phyloP scores from a whole-genome alignment of 2,888 invertebrate species.

The Dolomedes plantarius region DNA sequence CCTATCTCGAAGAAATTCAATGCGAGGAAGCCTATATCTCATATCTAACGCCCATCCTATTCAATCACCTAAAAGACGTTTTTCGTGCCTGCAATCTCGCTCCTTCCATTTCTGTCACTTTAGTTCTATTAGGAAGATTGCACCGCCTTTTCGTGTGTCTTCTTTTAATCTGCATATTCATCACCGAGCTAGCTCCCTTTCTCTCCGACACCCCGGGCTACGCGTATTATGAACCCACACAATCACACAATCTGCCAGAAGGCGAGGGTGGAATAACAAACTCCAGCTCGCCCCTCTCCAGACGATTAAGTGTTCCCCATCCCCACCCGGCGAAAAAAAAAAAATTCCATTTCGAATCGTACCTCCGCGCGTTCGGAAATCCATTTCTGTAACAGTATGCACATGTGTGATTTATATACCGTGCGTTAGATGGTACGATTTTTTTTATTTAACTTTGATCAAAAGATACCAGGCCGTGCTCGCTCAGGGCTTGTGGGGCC shows the following conservation, averaged over 20 bases:
- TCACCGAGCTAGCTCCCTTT: not conserved
- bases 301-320: not conserved
- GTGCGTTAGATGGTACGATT: not conserved
- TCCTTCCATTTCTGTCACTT: not conserved
- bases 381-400: slow-evolving; percentile 3
- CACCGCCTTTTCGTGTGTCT: not conserved
- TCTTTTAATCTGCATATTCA: slow-evolving; percentile 16
- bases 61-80: slow-evolving; percentile 5
- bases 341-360: not conserved
- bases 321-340: not conserved
- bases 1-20: no score
- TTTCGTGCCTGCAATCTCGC: not conserved
- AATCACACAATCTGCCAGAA: slow-evolving; percentile 3
- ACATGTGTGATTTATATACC: slow-evolving; percentile 8
- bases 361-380: not conserved
- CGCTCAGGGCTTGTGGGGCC: no score
- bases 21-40: not conserved
- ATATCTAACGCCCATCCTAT: not conserved
- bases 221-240: not conserved
- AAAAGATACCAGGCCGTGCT: no score
- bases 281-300: not conserved
- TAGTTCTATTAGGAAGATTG: slow-evolving; percentile 1
- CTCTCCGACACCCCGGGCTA: not conserved
- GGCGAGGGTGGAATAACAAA: slow-evolving; percentile 16
- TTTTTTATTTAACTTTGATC: not conserved